Evolutionary conservation across 2,113 vertebrate species (phyloP), one percentile per base, ranked within the genome.

Genomic region (Alethe castanea): DNA sequence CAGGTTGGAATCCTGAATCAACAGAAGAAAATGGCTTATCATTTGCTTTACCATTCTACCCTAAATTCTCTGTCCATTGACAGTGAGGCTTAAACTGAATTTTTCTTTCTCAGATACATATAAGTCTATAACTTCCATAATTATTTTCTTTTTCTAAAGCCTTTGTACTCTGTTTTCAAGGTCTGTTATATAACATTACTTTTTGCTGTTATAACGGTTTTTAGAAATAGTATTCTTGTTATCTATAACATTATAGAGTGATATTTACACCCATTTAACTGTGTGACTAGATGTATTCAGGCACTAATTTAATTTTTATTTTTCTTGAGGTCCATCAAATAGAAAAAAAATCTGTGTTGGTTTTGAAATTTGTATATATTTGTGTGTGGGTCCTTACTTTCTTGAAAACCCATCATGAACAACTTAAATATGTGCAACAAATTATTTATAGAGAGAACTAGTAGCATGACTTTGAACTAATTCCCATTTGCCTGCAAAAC

Each of bases 401-500:
- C 24, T 56, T n/a, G n/a, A 42, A 88, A 88, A 14, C 13, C 25
- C 6, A 18, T 61, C 22, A 23, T 29, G 28, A 62, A 53, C 3
- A 57, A 10, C 22, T 77, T 64, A 28, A 88, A 53, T 52, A 52
- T 24, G 3, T 44, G 8, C 54, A 44, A 29, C 20, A 52, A 54
- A 47, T 71, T 62, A 71, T 79, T 84, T 90, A 47, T 40, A 15
- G 8, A 26, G 28, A 79, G 28, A 38, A 56, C 26, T 76, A 57
- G 31, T 52, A 44, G 45, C 86, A 44, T 53, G n/a, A 60, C 29
- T 95, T 82, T 86, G 79, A 61, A 71, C 3, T 67, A 47, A 59
- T 65, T 82, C 57, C 66, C 50, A 28, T 74, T 84, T 64, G 23
- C 53, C 47, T 88, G 42, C 47, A 90, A 94, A 88, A 76, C 10